Base-by-base conservation (phyloP, 2,888 invertebrate species). In the Gastrophysa polygoni region DNA sequence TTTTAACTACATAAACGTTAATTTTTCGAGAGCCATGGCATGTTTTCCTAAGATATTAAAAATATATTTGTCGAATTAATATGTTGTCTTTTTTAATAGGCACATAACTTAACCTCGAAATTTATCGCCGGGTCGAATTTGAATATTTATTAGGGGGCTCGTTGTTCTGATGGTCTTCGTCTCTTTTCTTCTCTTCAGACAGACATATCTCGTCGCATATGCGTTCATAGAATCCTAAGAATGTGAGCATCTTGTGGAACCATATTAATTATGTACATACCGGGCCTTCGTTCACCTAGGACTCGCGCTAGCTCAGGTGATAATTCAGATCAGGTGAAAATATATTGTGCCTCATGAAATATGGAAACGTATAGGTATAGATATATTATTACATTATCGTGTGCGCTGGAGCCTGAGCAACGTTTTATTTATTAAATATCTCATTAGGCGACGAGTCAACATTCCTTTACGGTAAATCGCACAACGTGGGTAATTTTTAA, bases 1-100 rank as follows among this genome's bases (percentile, higher is more conserved):
- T 38, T 38, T 38, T 11, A 11, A 38, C 38, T 38, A 38, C 38
- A 38, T 38, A 38, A 38, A 38, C 38, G 38, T 38, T 38, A 38
- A 38, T 38, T 14, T 38, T 14, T 38, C 38, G 38, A 38, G 14
- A 11, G 38, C 38, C 14, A n/a, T 38, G 38, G 38, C 38, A 34
- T 59, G 55, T 59, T 59, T 67, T 58, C 64, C 64, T 65, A 66
- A 65, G 64, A 73, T 69, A 74, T 77, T 74, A 76, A 79, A 78
- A 75, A 79, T 78, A 79, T 78, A 79, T 78, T 79, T 78, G 75
- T 78, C 76, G 78, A 78, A 80, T 80, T 79, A 79, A 79, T 78
- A 79, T 76, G 79, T 79, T 79, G 78, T 79, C 77, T 76, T 77
- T 78, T 78, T 79, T 80, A 80, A 80, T 78, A 76, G 77, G 78